phyloP scores from a whole-genome alignment of 2,113 vertebrate species.

The Thryonomys swinderianus region DNA sequence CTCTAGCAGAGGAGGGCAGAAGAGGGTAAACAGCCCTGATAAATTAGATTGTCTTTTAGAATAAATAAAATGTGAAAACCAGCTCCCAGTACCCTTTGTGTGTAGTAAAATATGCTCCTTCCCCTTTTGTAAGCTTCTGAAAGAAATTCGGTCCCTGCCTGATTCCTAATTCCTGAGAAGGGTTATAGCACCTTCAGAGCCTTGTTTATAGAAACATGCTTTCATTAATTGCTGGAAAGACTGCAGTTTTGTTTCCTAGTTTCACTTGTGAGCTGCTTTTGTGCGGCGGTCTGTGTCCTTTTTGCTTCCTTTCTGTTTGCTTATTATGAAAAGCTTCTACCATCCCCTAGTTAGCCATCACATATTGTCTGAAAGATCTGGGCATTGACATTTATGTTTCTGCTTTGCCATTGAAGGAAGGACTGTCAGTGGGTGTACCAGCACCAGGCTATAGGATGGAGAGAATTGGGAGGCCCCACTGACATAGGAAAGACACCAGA shows the following conservation, averaged over 20 bases:
- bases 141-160: constrained; percentile 64
- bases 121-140: constrained; percentile 50
- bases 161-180: constrained; percentile 81
- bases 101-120: constrained; percentile 72
- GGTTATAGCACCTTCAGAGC: constrained; percentile 68
- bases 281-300: constrained; percentile 8
- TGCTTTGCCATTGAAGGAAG: not conserved
- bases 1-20: constrained; percentile 76
- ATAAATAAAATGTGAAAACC: constrained; percentile 71
- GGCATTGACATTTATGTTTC: not conserved
- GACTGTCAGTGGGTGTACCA: not conserved
- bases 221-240: constrained; percentile 71
- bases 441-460: not conserved
- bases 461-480: not conserved
- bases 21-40: constrained; percentile 81
- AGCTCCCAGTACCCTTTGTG: constrained; percentile 70
- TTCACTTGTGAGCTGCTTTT: constrained; percentile 57
- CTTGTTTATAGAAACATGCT: constrained; percentile 70
- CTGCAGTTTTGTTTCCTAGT: constrained; percentile 59
- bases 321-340: constrained; percentile 23
- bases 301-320: no score
- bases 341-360: not conserved
- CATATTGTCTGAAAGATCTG: not conserved
- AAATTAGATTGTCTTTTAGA: constrained; percentile 81
- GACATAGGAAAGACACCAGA: not conserved